A percentile compares a stretch with the other conserved stretches of the same genome.
Conservation (phyloP, 2,797 vertebrate species). For the Morus bassanus region DNA sequence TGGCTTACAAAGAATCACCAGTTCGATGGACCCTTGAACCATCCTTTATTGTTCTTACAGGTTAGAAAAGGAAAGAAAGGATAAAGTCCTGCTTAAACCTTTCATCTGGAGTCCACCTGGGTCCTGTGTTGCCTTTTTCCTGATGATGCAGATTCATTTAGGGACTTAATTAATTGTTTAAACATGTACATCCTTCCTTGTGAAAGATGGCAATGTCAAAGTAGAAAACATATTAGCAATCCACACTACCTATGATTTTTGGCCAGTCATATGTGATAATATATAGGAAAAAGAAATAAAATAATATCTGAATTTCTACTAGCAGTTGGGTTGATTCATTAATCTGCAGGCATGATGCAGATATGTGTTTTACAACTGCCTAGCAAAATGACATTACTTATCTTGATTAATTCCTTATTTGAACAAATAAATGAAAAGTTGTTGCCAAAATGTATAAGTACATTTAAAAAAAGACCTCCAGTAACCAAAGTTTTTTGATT, state of each 20-base stretch:
- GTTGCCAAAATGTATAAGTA: not conserved
- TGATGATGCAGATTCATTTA: not conserved
- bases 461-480: not conserved
- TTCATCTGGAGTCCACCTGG: not conserved
- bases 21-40: not conserved
- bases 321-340: not conserved
- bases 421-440: not conserved
- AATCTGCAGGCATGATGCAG: not conserved
- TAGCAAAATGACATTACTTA: not conserved
- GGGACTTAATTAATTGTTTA: not conserved
- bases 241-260: not conserved
- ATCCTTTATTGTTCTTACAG: not conserved
- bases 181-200: not conserved
- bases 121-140: not conserved
- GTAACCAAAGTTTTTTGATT: not conserved
- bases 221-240: not conserved
- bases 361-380: not conserved
- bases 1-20: not conserved
- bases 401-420: not conserved
- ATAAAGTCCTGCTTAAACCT: not conserved
- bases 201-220: not conserved
- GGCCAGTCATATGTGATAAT: not conserved
- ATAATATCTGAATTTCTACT: not conserved
- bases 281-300: not conserved
- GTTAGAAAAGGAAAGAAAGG: not conserved